Conservation (phyloP, 2,888 invertebrate species). For the Lycia hirtaria region DNA sequence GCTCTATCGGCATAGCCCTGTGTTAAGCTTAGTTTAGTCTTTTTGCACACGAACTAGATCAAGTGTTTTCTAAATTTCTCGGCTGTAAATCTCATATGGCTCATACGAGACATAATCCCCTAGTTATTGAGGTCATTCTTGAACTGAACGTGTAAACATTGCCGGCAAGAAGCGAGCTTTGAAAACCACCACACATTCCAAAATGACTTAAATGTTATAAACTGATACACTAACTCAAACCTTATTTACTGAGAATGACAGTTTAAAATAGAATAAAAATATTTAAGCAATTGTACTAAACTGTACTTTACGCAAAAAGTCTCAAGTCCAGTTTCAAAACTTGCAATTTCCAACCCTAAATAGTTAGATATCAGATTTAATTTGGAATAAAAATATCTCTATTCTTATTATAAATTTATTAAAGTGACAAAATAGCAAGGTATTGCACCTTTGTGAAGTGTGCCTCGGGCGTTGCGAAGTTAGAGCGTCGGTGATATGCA, state of each 20-base stretch:
- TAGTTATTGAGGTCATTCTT: slow-evolving; percentile 53
- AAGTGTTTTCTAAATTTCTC: neutral
- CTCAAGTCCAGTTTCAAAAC: neutral
- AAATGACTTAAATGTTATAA: slow-evolving; percentile 27
- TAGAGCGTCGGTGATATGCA: slow-evolving; percentile 47
- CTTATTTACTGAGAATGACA: neutral
- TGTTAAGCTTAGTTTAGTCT: no score
- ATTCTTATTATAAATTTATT: slow-evolving; percentile 1
- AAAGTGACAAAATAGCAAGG: slow-evolving; percentile 26
- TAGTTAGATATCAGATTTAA: neutral
- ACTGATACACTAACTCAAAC: neutral
- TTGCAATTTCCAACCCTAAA: slow-evolving; percentile 19
- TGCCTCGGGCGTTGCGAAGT: slow-evolving; percentile 50
- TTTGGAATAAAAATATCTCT: neutral
- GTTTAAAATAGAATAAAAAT: neutral
- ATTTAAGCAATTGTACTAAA: neutral
- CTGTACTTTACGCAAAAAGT: neutral
- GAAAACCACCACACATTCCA: slow-evolving; percentile 34
- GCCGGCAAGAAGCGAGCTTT: slow-evolving; percentile 45
- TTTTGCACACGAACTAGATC: no score
- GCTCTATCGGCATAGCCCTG: no score
- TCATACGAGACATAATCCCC: slow-evolving; percentile 37
- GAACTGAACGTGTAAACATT: slow-evolving; percentile 49
- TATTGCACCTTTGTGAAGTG: slow-evolving; percentile 53
- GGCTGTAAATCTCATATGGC: slow-evolving; percentile 3